These are phyloP conservation scores for Sitta carolinensis DNA, from an alignment of 2,797 vertebrate genomes.

Conservation along the genomic window DNA sequence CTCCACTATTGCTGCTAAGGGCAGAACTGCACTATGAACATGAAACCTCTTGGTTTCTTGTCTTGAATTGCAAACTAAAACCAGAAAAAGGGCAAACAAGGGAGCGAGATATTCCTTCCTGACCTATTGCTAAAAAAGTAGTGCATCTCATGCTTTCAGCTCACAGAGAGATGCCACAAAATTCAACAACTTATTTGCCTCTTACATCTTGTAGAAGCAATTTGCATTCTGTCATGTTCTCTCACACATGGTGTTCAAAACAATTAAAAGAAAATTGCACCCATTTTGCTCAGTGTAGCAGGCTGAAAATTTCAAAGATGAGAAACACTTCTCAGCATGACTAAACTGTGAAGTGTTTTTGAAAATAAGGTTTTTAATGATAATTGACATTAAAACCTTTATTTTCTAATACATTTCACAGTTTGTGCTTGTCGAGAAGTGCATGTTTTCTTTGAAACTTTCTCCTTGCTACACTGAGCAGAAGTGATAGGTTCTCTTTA, in stretches of 20 bases:
- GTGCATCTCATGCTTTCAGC: neutral
- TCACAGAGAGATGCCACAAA: conserved; percentile 10
- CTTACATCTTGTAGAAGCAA: conserved; percentile 51
- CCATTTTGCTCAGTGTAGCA: conserved; percentile 62
- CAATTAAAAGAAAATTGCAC: conserved; percentile 74
- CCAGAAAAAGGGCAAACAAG: neutral
- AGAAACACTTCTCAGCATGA: conserved; percentile 68
- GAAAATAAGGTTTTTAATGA: conserved; percentile 68
- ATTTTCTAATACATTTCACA: conserved; percentile 68
- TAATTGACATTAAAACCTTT: conserved; percentile 68
- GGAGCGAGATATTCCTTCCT: neutral
- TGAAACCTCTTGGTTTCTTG: neutral
- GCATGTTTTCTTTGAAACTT: conserved; percentile 54
- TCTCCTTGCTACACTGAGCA: conserved; percentile 10
- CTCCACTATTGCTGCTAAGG: neutral
- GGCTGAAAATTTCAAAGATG: conserved; percentile 63
- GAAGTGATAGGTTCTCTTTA: conserved; percentile 2
- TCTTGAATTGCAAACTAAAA: neutral
- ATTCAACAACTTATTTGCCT: conserved; percentile 9
- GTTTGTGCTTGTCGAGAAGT: conserved; percentile 32
- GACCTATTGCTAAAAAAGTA: neutral
- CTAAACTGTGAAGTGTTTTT: conserved; percentile 60
- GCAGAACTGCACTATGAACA: neutral
- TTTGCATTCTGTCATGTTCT: conserved; percentile 71
- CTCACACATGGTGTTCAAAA: conserved; percentile 64